Evolutionary conservation across 2,113 vertebrate genomes (phyloP).

Genomic region (Silurus glanis): DNA sequence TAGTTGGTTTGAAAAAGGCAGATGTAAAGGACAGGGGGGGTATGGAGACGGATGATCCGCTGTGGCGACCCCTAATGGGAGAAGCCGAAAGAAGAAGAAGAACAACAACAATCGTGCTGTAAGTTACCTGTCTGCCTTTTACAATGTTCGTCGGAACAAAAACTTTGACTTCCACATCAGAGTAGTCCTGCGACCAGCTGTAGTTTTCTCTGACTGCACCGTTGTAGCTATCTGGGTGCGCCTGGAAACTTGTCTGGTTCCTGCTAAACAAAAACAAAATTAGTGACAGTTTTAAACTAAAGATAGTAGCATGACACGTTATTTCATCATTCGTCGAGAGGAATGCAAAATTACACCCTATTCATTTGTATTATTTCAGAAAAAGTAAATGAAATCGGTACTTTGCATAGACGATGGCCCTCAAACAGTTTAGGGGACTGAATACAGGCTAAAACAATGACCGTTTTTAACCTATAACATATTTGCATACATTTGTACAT

Average conservation of each 20-base stretch:
- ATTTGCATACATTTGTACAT: too few relatives aligned
- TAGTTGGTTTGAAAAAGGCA: too few relatives aligned
- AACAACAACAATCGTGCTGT: background rate
- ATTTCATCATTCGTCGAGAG: background rate
- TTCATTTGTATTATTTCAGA: background rate
- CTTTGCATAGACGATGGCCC: background rate
- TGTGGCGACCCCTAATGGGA: too few relatives aligned
- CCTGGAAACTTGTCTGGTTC: slow-evolving; percentile 77
- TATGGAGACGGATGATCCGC: too few relatives aligned
- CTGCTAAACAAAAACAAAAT: slow-evolving; percentile 53
- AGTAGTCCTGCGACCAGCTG: slow-evolving; percentile 91
- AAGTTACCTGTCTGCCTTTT: slow-evolving; percentile 90
- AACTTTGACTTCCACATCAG: slow-evolving; percentile 89
- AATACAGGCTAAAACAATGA: too few relatives aligned
- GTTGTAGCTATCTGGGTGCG: slow-evolving; percentile 90
- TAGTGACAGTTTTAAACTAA: background rate
- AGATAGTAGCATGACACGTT: background rate
- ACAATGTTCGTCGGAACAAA: slow-evolving; percentile 81
- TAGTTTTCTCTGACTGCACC: slow-evolving; percentile 87
- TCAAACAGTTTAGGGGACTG: background rate
- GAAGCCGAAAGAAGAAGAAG: too few relatives aligned
- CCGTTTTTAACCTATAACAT: too few relatives aligned
- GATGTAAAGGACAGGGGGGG: too few relatives aligned
- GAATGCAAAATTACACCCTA: background rate
- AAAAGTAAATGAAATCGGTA: background rate